Evolutionary conservation across 92 coral and sea anemone genomes (phyloP), one percentile per base, ranked within the genome.

Genomic region (Galaxea fascicularis): DNA sequence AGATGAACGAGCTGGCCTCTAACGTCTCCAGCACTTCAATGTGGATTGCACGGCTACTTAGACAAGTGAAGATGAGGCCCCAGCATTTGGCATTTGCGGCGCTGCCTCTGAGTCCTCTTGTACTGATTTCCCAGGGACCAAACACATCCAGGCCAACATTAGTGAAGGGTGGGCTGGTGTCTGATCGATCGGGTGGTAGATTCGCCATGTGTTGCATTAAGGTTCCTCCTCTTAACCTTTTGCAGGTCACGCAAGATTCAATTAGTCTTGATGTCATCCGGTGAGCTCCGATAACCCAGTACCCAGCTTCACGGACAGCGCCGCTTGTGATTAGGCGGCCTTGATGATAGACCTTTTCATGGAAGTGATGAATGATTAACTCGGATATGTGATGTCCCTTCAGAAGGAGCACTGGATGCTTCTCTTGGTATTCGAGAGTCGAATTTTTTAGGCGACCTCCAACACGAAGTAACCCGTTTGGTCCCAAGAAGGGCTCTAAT

Each of bases 41-140:
- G 82, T 83, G 87, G 39, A 83, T 72, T 25, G 87, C 87, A 20
- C 87, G 59, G 67, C 80, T 72, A 16, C 52, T 59, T 24, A 83
- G 70, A 29, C 87, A 83, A n/a, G n/a, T n/a, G n/a, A n/a, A n/a
- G n/a, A n/a, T n/a, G n/a, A n/a, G n/a, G n/a, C n/a, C n/a, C n/a
- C n/a, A n/a, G n/a, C n/a, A n/a, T n/a, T n/a, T n/a, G n/a, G n/a
- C n/a, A n/a, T n/a, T n/a, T n/a, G n/a, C 21, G 2, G 78, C 29
- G 24, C 60, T 44, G 27, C 77, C 85, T 80, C 77, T 65, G 22
- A 67, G 59, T 44, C 57, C 22, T 8, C 85, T 22, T 0, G 74
- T 67, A 5, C 52, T 31, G 21, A 66, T 45, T 17, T 31, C 72
- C 76, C 64, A 80, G 29, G 76, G 85, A 21, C 85, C 41, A 64